A percentile compares a stretch with the other conserved stretches of the same genome.
Evolutionary conservation across 2,113 vertebrate genomes (phyloP).

Genomic region (Sialia sialis): DNA sequence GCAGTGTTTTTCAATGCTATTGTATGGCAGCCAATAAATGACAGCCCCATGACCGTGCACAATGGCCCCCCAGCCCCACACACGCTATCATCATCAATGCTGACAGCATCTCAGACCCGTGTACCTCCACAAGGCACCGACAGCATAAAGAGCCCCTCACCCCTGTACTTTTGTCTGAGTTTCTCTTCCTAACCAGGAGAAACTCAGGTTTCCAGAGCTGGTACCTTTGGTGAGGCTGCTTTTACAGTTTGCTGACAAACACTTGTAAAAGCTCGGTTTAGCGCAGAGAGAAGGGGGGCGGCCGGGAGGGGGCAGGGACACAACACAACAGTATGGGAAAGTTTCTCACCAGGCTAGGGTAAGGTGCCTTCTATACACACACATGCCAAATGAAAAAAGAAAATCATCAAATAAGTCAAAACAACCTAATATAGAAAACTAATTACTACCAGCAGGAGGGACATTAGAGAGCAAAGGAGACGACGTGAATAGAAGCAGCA

Average conservation of each 20-base stretch:
- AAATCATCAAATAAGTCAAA: constrained; percentile 52
- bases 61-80: constrained; percentile 4
- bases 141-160: neutral
- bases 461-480: constrained; percentile 39
- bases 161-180: neutral
- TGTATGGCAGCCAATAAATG: constrained; percentile 27
- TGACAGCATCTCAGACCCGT: neutral
- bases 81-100: neutral
- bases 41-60: neutral
- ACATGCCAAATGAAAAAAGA: neutral
- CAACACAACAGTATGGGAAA: constrained; percentile 3
- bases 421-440: constrained; percentile 59
- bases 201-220: neutral
- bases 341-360: neutral
- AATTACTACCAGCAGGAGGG: constrained; percentile 68
- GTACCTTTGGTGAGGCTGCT: neutral
- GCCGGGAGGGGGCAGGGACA: neutral
- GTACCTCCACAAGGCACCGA: neutral
- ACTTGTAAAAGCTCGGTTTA: neutral
- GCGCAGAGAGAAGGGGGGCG: neutral
- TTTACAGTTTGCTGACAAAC: neutral
- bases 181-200: neutral
- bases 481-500: constrained; percentile 20
- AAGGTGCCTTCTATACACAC: constrained; percentile 5
- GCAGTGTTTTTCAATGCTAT: constrained; percentile 23